Conservation (phyloP, 2,113 vertebrate species). For the Murina feae region DNA sequence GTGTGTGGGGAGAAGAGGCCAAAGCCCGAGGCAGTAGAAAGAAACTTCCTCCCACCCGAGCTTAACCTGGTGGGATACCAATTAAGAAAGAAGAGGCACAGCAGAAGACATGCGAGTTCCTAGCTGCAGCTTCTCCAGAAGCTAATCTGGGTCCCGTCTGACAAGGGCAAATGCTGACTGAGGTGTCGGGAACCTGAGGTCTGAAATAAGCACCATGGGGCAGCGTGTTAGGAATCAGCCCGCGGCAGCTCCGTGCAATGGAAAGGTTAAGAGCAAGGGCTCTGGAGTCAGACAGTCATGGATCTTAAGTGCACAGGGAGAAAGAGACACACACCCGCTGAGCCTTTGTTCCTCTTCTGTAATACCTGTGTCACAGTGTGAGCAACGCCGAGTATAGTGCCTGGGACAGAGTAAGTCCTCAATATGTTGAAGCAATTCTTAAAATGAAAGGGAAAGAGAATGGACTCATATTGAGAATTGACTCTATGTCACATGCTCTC, state of each 20-base stretch:
- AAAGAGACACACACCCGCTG: neutral
- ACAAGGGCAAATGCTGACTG: neutral
- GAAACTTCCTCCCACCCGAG: neutral
- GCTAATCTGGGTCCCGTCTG: neutral
- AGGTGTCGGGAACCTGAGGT: neutral
- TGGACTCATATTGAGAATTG: neutral
- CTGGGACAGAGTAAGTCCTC: neutral
- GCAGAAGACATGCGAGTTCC: neutral
- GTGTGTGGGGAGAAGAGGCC: constrained; percentile 10
- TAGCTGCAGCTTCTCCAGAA: neutral
- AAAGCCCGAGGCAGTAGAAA: neutral
- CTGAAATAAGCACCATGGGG: neutral
- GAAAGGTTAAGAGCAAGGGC: neutral
- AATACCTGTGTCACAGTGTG: neutral
- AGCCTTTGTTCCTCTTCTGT: neutral
- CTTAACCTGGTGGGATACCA: neutral
- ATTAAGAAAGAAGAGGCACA: neutral
- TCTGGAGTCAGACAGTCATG: neutral
- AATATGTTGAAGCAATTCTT: neutral
- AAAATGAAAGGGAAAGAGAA: neutral
- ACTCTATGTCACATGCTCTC: neutral
- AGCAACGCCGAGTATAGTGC: neutral
- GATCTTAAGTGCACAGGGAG: neutral
- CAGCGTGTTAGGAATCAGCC: neutral
- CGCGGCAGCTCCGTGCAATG: fast-evolving